Evolutionary conservation across 2,113 vertebrate genomes (phyloP).

Genomic region (Osmerus mordax): DNA sequence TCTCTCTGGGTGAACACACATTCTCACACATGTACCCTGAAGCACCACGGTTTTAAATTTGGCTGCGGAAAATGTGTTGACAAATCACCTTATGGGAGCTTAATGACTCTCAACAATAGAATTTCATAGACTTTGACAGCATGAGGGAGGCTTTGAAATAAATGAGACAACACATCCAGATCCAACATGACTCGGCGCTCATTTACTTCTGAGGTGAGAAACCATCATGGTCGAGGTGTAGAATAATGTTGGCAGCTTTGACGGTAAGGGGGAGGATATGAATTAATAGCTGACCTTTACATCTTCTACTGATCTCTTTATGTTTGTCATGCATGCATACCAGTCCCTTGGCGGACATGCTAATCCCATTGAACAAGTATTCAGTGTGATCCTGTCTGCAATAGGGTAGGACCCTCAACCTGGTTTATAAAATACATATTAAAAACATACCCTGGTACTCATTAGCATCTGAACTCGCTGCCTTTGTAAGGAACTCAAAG

Average conservation of each 20-base stretch:
- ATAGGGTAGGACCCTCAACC: no score
- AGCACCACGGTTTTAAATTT: constrained; percentile 49
- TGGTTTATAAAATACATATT: no score
- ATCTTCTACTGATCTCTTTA: constrained; percentile 26
- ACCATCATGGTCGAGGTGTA: constrained; percentile 38
- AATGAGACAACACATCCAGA: constrained; percentile 36
- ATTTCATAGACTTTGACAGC: constrained; percentile 34
- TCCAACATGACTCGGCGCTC: constrained; percentile 59
- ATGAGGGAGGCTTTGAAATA: constrained; percentile 25
- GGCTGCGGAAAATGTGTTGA: constrained; percentile 62
- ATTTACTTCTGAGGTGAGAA: constrained; percentile 63
- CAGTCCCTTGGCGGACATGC: no score
- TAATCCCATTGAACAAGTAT: no score
- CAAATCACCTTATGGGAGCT: constrained; percentile 54
- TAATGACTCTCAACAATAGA: constrained; percentile 55
- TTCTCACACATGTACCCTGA: constrained; percentile 42
- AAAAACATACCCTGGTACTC: no score
- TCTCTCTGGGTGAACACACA: constrained; percentile 44
- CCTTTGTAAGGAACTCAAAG: no score
- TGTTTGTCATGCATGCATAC: constrained; percentile 4
- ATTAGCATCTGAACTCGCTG: no score
- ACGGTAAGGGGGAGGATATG: constrained; percentile 35
- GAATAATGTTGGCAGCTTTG: constrained; percentile 54
- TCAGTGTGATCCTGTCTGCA: no score
- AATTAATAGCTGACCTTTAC: constrained; percentile 66